Conservation (phyloP, 1,140 invertebrate genomes). For the Dolichoris vasculosae region DNA sequence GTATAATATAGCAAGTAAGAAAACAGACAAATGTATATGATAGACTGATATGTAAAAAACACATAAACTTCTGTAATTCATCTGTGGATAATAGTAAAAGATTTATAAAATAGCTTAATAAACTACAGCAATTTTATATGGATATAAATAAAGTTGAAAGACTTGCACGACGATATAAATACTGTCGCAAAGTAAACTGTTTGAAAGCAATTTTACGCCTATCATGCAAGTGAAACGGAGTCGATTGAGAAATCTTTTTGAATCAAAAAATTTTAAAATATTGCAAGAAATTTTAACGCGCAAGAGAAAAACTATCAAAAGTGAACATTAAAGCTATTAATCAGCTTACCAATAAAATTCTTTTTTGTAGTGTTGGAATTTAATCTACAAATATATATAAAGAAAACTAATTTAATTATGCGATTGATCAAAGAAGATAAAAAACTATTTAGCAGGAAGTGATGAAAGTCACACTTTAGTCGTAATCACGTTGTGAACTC, state of each 20-base stretch:
- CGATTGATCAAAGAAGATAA: too few species aligned
- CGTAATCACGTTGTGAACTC: background rate
- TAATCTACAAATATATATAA: background rate
- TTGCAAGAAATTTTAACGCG: background rate
- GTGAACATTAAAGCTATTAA: too few species aligned
- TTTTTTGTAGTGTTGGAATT: background rate
- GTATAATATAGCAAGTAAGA: too few species aligned
- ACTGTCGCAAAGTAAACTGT: background rate
- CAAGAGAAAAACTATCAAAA: background rate
- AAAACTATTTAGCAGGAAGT: background rate
- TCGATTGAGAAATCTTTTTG: background rate
- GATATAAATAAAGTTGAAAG: slow-evolving; percentile 3
- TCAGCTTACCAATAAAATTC: too few species aligned
- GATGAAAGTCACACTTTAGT: background rate
- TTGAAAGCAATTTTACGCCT: background rate
- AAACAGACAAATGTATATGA: background rate
- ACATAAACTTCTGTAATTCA: background rate
- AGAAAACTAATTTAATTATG: too few species aligned
- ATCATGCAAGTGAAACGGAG: background rate
- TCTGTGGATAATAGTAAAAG: background rate
- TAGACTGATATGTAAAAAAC: background rate
- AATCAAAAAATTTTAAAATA: background rate
- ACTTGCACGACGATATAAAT: slow-evolving; percentile 1
- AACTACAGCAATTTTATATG: background rate
- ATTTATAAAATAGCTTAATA: slow-evolving; percentile 1